Conservation (phyloP, 2,888 invertebrate species). For the Aricia artaxerxes region DNA sequence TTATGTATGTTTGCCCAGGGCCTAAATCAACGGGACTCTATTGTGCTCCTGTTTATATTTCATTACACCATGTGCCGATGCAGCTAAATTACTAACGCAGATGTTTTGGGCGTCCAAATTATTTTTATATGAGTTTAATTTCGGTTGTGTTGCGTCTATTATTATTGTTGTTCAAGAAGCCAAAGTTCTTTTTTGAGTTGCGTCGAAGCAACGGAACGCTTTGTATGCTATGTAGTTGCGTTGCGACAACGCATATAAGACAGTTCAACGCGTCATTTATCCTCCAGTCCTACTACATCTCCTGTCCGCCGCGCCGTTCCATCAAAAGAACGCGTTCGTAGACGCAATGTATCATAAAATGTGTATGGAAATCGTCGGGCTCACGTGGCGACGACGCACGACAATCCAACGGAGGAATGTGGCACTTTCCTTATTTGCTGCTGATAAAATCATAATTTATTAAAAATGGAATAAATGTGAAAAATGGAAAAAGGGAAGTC, state of each 20-base stretch:
- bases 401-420: not conserved
- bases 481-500: too few relatives aligned
- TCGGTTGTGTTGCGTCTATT: not conserved
- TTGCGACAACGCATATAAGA: too few relatives aligned
- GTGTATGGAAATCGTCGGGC: too few relatives aligned
- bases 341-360: too few relatives aligned
- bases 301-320: too few relatives aligned
- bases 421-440: not conserved
- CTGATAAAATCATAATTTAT: too few relatives aligned
- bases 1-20: slow-evolving; percentile 43
- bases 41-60: slow-evolving; percentile 46
- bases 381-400: not conserved
- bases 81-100: slow-evolving; percentile 37
- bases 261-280: too few relatives aligned
- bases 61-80: slow-evolving; percentile 47
- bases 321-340: too few relatives aligned
- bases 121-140: slow-evolving; percentile 42
- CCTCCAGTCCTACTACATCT: too few relatives aligned
- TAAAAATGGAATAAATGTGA: too few relatives aligned
- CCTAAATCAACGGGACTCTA: slow-evolving; percentile 44
- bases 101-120: slow-evolving; percentile 42
- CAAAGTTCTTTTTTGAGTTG: not conserved
- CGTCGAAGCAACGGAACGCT: not conserved
- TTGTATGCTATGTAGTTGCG: too few relatives aligned
- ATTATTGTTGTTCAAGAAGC: not conserved